Percentiles rank a stretch among this genome's conserved stretches.
These are phyloP conservation scores for Odocoileus hemionus DNA, from an alignment of 2,113 vertebrate genomes.

Conservation along the genomic window DNA sequence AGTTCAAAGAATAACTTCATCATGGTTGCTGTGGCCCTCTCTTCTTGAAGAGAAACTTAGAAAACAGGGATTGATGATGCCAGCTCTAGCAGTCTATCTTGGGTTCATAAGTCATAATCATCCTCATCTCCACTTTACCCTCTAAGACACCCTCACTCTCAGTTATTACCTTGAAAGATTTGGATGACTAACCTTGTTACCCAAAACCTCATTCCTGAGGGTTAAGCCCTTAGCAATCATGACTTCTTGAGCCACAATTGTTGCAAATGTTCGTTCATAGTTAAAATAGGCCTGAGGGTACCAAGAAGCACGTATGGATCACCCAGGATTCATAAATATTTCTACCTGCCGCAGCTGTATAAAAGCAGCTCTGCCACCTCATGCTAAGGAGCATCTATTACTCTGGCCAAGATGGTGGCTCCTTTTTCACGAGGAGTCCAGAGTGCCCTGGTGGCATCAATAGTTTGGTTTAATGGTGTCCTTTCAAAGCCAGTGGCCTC, in stretches of 20 bases:
- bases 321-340: background rate
- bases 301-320: rapidly evolving
- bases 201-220: background rate
- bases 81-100: background rate
- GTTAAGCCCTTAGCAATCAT: background rate
- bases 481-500: background rate
- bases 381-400: background rate
- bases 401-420: background rate
- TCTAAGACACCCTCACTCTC: background rate
- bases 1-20: background rate
- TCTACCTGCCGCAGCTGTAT: background rate
- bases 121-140: background rate
- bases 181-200: background rate
- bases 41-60: background rate
- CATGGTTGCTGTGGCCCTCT: background rate
- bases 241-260: background rate
- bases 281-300: background rate
- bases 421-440: background rate
- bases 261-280: background rate
- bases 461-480: background rate
- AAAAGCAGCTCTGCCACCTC: background rate
- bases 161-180: background rate
- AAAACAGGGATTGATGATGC: background rate
- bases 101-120: background rate
- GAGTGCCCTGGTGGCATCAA: background rate